phyloP scores from a whole-genome alignment of 2,888 invertebrate genomes.

The Liodrosophila aerea region DNA sequence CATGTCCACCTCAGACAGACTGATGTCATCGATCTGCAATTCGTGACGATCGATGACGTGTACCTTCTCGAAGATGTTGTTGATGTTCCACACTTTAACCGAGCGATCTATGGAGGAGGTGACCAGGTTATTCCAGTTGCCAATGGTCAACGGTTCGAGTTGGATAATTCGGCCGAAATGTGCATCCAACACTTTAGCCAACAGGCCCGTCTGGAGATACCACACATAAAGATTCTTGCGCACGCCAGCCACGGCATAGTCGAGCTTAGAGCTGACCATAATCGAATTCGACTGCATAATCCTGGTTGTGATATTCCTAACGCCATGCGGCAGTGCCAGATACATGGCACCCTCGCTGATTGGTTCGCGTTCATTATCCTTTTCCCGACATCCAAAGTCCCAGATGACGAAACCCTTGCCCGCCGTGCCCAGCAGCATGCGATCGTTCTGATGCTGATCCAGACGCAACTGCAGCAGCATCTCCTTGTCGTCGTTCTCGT shows the following conservation, averaged over 20 bases:
- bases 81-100: conserved; percentile 99
- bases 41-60: conserved; percentile 98
- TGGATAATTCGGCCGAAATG: conserved; percentile 98
- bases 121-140: conserved; percentile 96
- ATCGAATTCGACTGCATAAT: conserved; percentile 95
- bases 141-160: conserved; percentile 92
- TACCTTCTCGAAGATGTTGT: conserved; percentile 98
- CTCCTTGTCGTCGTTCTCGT: conserved; percentile 88
- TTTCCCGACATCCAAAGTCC: conserved; percentile 85
- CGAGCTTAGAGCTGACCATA: conserved; percentile 93
- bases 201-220: conserved; percentile 90
- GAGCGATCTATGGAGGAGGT: conserved; percentile 98
- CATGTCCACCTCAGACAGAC: conserved; percentile 90
- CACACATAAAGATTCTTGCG: conserved; percentile 97
- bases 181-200: conserved; percentile 96
- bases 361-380: conserved; percentile 82
- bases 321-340: conserved; percentile 90
- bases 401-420: conserved; percentile 93
- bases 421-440: conserved; percentile 91
- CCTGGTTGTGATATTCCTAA: conserved; percentile 95
- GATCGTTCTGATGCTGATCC: conserved; percentile 87
- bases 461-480: conserved; percentile 91
- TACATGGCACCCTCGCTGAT: conserved; percentile 85
- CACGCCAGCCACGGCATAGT: conserved; percentile 97
- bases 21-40: conserved; percentile 95